Percentiles rank a stretch among this genome's conserved stretches.
These are phyloP conservation scores for Triplophysa bombifrons DNA, from an alignment of 2,797 vertebrate species.

Conservation along the genomic window DNA sequence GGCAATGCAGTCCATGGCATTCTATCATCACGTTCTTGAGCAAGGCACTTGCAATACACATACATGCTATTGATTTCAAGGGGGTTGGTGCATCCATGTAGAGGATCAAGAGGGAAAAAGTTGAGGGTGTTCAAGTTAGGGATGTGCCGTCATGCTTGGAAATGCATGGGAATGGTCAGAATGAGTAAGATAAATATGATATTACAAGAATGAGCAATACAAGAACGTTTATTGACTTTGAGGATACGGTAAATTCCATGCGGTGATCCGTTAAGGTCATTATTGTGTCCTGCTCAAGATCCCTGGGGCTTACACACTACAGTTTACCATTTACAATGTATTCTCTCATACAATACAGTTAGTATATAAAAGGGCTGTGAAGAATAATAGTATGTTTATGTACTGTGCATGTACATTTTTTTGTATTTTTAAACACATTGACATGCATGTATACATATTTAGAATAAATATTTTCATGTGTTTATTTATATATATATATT, in stretches of 20 bases:
- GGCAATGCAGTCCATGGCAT: not conserved
- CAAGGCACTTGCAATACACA: not conserved
- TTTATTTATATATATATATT: too few relatives aligned
- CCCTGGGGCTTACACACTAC: not conserved
- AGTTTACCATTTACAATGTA: too few relatives aligned
- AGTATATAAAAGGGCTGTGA: too few relatives aligned
- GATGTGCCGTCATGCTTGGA: too few relatives aligned
- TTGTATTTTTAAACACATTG: too few relatives aligned
- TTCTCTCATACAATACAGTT: not conserved
- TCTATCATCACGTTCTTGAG: not conserved
- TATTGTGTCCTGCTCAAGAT: not conserved
- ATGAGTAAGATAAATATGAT: not conserved
- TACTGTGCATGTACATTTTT: too few relatives aligned
- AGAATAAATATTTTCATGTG: too few relatives aligned
- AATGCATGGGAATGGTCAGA: too few relatives aligned
- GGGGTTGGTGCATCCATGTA: not conserved
- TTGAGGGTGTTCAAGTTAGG: too few relatives aligned
- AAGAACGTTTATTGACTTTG: not conserved
- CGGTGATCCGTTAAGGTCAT: not conserved
- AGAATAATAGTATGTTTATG: too few relatives aligned
- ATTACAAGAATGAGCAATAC: not conserved
- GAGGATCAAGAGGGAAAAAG: not conserved
- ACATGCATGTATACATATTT: too few relatives aligned
- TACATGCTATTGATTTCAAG: not conserved
- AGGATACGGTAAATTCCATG: not conserved